A percentile compares a stretch with the other conserved stretches of the same genome.
phyloP scores from a whole-genome alignment of 1,140 invertebrate genomes.

The Macrotrachela quadricornifera region DNA sequence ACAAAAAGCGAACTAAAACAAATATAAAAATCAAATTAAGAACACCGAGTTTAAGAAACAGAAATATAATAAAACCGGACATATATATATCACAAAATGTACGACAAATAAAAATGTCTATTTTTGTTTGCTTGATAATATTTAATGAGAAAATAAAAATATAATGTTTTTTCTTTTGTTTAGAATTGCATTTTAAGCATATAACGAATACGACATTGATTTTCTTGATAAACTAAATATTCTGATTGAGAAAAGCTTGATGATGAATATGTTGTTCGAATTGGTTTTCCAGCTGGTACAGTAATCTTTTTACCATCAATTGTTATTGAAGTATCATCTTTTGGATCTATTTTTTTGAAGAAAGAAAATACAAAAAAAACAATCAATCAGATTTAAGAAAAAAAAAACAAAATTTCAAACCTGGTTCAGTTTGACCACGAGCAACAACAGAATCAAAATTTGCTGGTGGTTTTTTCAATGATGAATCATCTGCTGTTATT shows the following conservation, averaged over 20 bases:
- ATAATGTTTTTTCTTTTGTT: not conserved
- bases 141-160: too few species aligned
- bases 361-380: conserved; percentile 10
- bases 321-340: conserved; percentile 16
- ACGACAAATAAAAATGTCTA: too few species aligned
- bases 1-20: too few species aligned
- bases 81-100: too few species aligned
- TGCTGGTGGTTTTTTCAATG: conserved; percentile 20
- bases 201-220: conserved; percentile 27
- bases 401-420: conserved; percentile 13
- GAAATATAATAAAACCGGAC: too few species aligned
- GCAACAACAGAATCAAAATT: conserved; percentile 31
- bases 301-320: conserved; percentile 25
- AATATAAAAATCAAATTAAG: too few species aligned
- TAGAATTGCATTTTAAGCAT: conserved; percentile 20
- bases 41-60: too few species aligned
- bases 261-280: conserved; percentile 10
- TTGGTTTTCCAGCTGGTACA: conserved; percentile 27
- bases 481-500: conserved; percentile 20
- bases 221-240: conserved; percentile 32
- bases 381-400: not conserved
- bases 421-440: conserved; percentile 28
- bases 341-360: conserved; percentile 21
- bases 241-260: conserved; percentile 29
- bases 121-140: too few species aligned